These are phyloP conservation scores for Pediacus dermestoides DNA, from an alignment of 2,888 invertebrate species.

Conservation along the genomic window DNA sequence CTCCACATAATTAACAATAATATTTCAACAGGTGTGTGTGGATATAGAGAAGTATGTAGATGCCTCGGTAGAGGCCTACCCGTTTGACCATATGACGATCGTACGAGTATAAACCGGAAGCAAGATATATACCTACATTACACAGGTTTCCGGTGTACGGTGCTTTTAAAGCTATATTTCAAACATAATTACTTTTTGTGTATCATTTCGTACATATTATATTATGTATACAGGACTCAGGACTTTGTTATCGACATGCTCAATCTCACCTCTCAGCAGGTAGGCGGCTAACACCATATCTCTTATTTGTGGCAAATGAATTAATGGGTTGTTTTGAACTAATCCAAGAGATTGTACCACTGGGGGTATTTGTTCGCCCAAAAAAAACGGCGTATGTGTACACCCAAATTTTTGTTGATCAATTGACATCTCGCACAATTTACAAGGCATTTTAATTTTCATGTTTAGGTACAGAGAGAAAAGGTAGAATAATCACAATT, in stretches of 20 bases:
- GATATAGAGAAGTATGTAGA: neutral
- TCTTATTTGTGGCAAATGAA: conserved; percentile 56
- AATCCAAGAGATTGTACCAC: conserved; percentile 41
- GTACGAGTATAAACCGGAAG: no score
- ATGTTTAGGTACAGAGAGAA: conserved; percentile 27
- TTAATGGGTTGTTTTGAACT: conserved; percentile 50
- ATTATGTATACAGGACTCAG: no score
- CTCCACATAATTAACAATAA: conserved; percentile 2
- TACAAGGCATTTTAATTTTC: conserved; percentile 47
- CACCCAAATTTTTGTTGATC: conserved; percentile 43
- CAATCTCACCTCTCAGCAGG: conserved; percentile 63
- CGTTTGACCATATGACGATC: conserved; percentile 1
- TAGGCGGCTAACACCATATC: conserved; percentile 64
- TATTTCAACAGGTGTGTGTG: conserved; percentile 5
- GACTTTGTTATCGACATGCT: no score
- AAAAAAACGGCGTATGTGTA: conserved; percentile 38
- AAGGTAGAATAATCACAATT: conserved; percentile 29
- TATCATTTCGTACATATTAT: no score
- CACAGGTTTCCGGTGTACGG: neutral
- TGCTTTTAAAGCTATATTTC: neutral
- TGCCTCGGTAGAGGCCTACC: neutral
- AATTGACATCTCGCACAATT: conserved; percentile 45
- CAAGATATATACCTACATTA: conserved; percentile 5
- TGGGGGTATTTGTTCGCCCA: conserved; percentile 33
- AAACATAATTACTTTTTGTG: no score